These are phyloP conservation scores for cattle (Bos taurus) DNA, from an alignment of 2,113 vertebrate genomes.

Conservation along the genomic window DNA sequence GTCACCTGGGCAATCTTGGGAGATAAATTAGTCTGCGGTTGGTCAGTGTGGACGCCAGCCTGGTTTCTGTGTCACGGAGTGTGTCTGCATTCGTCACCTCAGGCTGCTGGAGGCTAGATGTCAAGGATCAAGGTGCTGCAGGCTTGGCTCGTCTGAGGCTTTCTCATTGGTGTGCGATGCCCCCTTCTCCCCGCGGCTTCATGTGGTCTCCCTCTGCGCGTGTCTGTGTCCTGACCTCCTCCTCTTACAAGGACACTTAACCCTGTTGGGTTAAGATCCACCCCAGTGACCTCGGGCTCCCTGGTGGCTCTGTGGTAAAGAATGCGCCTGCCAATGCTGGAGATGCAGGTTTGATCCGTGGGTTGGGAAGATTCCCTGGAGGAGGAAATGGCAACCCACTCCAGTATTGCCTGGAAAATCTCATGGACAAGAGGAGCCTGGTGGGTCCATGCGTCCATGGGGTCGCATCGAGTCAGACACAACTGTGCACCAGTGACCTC, in stretches of 20 bases:
- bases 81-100: fast-evolving
- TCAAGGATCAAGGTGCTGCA: background rate
- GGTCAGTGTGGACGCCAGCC: background rate
- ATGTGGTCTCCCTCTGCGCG: fast-evolving
- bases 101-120: background rate
- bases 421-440: background rate
- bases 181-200: fast-evolving
- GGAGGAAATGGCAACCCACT: background rate
- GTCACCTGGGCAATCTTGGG: fast-evolving
- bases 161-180: background rate
- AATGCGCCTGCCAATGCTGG: background rate
- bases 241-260: background rate
- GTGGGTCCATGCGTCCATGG: background rate
- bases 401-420: background rate
- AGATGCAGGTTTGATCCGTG: background rate
- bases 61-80: background rate
- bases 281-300: background rate
- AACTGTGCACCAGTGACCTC: background rate
- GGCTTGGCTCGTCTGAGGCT: background rate
- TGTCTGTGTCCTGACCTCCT: background rate
- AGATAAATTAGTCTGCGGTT: background rate
- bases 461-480: background rate
- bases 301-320: background rate
- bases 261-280: background rate
- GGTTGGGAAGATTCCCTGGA: background rate